phyloP scores from a whole-genome alignment of 1,140 invertebrate species.

The Rhyzopertha dominica region DNA sequence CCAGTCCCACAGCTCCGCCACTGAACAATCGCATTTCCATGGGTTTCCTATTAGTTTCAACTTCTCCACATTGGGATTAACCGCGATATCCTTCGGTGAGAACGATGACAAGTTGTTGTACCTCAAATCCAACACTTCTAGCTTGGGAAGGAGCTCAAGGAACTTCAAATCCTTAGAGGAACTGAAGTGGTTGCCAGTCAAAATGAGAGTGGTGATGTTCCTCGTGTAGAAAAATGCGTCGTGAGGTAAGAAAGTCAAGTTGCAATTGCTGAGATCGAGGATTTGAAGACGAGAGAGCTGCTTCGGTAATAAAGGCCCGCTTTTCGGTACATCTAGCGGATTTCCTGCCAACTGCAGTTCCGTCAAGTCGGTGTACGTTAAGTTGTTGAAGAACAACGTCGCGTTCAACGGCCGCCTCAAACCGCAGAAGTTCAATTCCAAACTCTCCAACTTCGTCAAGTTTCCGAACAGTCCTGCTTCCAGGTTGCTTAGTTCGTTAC shows the following conservation, averaged over 20 bases:
- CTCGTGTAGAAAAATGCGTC: slow-evolving; percentile 56
- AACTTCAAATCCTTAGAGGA: slow-evolving; percentile 50
- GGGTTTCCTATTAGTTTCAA: slow-evolving; percentile 64
- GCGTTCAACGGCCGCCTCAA: slow-evolving; percentile 57
- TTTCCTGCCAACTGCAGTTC: slow-evolving; percentile 67
- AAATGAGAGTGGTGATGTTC: slow-evolving; percentile 59
- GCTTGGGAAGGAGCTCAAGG: slow-evolving; percentile 52
- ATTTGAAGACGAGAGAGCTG: slow-evolving; percentile 59
- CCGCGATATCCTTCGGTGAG: slow-evolving; percentile 50
- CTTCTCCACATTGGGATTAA: slow-evolving; percentile 52
- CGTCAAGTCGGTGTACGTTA: slow-evolving; percentile 58
- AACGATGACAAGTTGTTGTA: slow-evolving; percentile 60
- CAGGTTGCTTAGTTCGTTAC: slow-evolving; percentile 60
- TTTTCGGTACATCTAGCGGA: slow-evolving; percentile 55
- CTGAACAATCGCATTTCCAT: slow-evolving; percentile 64
- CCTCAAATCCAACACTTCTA: slow-evolving; percentile 60
- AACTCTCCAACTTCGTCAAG: slow-evolving; percentile 58
- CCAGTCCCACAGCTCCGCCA: slow-evolving; percentile 69
- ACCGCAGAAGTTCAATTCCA: slow-evolving; percentile 66
- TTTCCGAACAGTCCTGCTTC: slow-evolving; percentile 65
- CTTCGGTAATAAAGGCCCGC: slow-evolving; percentile 56
- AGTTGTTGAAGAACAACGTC: slow-evolving; percentile 62
- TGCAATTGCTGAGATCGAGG: slow-evolving; percentile 63
- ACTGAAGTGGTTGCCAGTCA: slow-evolving; percentile 58
- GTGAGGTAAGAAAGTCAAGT: slow-evolving; percentile 55